phyloP scores from a whole-genome alignment of 2,113 vertebrate genomes.

The Aptenodytes forsteri region DNA sequence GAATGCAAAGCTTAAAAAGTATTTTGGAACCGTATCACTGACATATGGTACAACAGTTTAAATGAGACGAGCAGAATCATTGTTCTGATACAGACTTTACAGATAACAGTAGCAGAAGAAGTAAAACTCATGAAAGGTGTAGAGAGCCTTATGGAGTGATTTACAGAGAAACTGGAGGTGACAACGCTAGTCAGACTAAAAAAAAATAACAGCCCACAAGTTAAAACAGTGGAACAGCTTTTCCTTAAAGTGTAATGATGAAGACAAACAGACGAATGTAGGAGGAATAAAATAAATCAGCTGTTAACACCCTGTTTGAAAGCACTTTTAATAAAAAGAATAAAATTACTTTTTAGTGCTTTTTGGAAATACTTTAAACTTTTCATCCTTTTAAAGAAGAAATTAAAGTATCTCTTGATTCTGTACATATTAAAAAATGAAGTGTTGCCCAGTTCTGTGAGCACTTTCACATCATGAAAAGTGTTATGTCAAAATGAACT shows the following conservation, averaged over 20 bases:
- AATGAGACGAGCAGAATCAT: background rate
- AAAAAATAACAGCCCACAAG: conserved; percentile 23
- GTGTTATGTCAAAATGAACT: background rate
- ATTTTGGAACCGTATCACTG: background rate
- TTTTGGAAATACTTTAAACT: conserved; percentile 5
- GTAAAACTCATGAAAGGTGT: background rate
- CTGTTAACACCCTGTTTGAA: conserved; percentile 29
- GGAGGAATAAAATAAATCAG: conserved; percentile 60
- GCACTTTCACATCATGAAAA: background rate
- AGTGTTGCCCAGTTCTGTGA: background rate
- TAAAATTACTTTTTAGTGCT: background rate
- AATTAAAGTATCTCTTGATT: background rate
- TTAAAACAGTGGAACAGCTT: conserved; percentile 24
- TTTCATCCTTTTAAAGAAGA: background rate
- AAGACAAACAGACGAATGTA: conserved; percentile 68
- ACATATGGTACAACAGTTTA: background rate
- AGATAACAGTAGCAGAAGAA: background rate
- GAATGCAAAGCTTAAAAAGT: background rate
- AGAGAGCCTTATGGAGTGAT: background rate
- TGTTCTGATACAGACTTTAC: background rate
- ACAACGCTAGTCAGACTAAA: background rate
- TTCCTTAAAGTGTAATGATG: conserved; percentile 42
- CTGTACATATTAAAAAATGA: background rate
- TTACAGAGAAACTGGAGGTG: background rate
- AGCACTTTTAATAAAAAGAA: conserved; percentile 46